Evolutionary conservation across 2,888 invertebrate genomes (phyloP), one percentile per base, ranked within the genome.

Genomic region (Hedychridium roseum): DNA sequence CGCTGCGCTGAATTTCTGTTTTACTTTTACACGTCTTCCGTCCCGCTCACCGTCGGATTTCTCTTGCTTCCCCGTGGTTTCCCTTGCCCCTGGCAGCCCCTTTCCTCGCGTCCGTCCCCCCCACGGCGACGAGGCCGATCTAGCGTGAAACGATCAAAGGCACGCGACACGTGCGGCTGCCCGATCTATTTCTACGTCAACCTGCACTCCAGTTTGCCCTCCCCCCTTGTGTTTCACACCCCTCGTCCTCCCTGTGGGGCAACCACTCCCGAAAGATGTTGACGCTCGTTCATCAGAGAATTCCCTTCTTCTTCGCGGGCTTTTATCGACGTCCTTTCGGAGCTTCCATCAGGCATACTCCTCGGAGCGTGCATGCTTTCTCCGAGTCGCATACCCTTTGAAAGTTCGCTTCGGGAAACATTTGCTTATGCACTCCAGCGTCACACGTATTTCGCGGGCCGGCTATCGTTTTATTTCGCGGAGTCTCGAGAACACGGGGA

Each of bases 91-190:
- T 17, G 2, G 15, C 14, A 43, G 26, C 17, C 4, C 15, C 6
- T 18, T n/a, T 27, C n/a, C 4, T 31, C 18, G 14, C n/a, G 15
- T 35, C 32, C 17, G 7, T 44, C 30, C 4, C 9, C n/a, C 15
- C 11, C 11, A 16, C 15, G 17, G 44, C 37, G 37, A 23, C 38
- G 41, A 26, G 39, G 41, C 35, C 54, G 62, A 65, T 71, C 63
- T 65, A 62, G 62, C 68, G 66, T 70, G 63, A 71, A 68, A 68
- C 64, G 68, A 70, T 71, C 71, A 71, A 71, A 71, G 71, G 52
- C 54, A n/a, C n/a, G 35, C 28, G 50, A 43, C 52, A 62, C 46
- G 59, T 52, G 46, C 52, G 40, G 46, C 43, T 41, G 23, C 18
- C 31, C 51, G 57, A 55, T 60, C 62, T 62, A 63, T 62, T 62